phyloP scores from a whole-genome alignment of 1,140 invertebrate genomes.

The Heliothis virescens region DNA sequence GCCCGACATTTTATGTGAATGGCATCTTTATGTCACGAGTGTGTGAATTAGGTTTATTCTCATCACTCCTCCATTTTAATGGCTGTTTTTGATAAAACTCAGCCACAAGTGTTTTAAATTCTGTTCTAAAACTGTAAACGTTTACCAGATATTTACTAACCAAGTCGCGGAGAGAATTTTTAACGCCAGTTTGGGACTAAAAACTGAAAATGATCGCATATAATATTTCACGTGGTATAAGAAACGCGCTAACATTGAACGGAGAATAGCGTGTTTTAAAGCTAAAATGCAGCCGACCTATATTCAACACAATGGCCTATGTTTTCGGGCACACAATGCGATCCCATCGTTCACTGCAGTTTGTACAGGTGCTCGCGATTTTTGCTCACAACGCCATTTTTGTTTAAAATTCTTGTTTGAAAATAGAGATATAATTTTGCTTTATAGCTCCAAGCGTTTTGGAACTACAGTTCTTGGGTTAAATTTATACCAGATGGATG shows the following conservation, averaged over 20 bases:
- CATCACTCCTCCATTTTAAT: too few relatives aligned
- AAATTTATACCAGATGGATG: not conserved
- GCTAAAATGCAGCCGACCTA: slow-evolving; percentile 74
- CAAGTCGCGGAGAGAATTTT: too few relatives aligned
- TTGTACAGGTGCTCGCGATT: slow-evolving; percentile 73
- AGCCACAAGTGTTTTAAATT: too few relatives aligned
- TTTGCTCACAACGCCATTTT: slow-evolving; percentile 62
- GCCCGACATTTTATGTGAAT: not conserved
- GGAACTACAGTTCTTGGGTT: not conserved
- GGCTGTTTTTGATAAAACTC: too few relatives aligned
- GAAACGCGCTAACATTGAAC: slow-evolving; percentile 46
- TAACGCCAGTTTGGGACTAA: not conserved
- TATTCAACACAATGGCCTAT: slow-evolving; percentile 73
- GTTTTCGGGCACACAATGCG: slow-evolving; percentile 73
- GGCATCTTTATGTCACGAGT: not conserved
- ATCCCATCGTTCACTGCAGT: slow-evolving; percentile 69
- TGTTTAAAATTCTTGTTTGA: slow-evolving; percentile 60
- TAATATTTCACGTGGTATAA: slow-evolving; percentile 40
- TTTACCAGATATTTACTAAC: too few relatives aligned
- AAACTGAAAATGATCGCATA: slow-evolving; percentile 19
- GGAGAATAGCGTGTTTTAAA: slow-evolving; percentile 65
- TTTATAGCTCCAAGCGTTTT: slow-evolving; percentile 9
- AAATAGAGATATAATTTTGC: slow-evolving; percentile 42
- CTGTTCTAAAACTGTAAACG: too few relatives aligned
- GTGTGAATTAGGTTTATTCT: not conserved